Base-by-base conservation (phyloP, 2,888 invertebrate species). In the Thelaira solivaga region DNA sequence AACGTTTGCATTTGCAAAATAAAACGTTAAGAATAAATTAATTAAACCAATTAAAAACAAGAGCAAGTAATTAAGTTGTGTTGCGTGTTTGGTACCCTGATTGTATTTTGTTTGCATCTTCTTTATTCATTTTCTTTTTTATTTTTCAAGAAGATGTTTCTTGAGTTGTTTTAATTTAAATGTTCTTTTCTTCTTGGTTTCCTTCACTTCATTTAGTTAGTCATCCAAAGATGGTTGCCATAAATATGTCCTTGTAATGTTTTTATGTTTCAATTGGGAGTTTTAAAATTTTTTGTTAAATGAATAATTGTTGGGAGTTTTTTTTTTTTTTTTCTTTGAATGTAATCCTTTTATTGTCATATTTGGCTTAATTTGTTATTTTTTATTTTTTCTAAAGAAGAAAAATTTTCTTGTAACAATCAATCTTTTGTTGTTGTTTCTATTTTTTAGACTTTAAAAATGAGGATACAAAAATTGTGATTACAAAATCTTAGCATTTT, bases 11-110 rank as follows among this genome's bases (percentile, higher is more conserved):
- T 6, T 20, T 18, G 6, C 22, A 26, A 39, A 53, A 53, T 45
- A 83, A 85, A 84, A 85, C 83, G 84, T 82, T 85, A 83, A 85
- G 86, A 84, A 86, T 84, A 86, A 87, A 87, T 88, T 88, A 88
- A 88, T 88, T 88, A 88, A 85, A 83, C 85, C 86, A 88, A 88
- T 88, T 88, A 88, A 85, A 86, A 85, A 76, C 64, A 65, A 65
- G 65, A 71, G 51, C 82, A 82, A 85, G 86, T 88, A 88, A 88
- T 88, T 86, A 85, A 87, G 88, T 86, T 88, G n/a, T n/a, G 87
- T 85, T 85, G 85, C 86, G 85, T 85, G 85, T 83, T 82, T 77
- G 81, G 29, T 45, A 41, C 16, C 16, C 55, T 47, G 72, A 57
- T 47, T 72, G n/a, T n/a, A n/a, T 55, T 53, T 43, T 55, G 22